Percentiles rank a stretch among this genome's conserved stretches.
Conservation (phyloP, 2,113 vertebrate species). For the Motacilla tschutschensis region DNA sequence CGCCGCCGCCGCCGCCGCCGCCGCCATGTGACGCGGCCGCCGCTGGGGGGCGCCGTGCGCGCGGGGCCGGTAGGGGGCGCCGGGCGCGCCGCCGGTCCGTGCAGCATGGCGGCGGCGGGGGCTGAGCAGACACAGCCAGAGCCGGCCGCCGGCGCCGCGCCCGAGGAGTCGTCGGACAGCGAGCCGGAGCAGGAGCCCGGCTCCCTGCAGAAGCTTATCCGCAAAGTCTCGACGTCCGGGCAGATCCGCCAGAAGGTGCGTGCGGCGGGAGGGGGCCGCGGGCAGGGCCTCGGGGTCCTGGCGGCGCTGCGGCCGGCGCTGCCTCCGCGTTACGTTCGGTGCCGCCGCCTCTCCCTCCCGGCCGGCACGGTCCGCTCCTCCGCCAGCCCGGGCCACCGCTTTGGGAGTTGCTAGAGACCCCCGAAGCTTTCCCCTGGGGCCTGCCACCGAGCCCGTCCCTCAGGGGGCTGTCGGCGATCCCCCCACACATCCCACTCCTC, state of each 20-base stretch:
- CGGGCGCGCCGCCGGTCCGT: not conserved
- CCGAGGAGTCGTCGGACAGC: constrained; percentile 92
- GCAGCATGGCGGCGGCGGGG: constrained; percentile 53
- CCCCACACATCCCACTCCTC: too few species aligned
- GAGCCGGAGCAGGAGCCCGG: constrained; percentile 92
- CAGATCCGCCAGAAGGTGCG: constrained; percentile 95
- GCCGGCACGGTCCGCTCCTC: not conserved
- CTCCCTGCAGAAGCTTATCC: constrained; percentile 91
- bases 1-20: not conserved
- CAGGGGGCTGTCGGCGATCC: not conserved
- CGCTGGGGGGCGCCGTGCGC: not conserved
- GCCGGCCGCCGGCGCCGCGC: constrained; percentile 72
- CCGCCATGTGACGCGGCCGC: not conserved
- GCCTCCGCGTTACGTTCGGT: not conserved
- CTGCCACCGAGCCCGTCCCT: not conserved
- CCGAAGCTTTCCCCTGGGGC: not conserved
- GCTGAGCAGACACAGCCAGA: constrained; percentile 55
- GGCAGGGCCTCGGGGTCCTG: constrained; percentile 55
- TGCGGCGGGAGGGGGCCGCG: constrained; percentile 36
- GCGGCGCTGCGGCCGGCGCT: constrained; percentile 5
- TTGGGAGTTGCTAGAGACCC: not conserved
- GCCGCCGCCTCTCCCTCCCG: not conserved
- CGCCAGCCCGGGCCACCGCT: not conserved
- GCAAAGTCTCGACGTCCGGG: constrained; percentile 93
- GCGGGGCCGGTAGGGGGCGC: not conserved